A percentile compares a stretch with the other conserved stretches of the same genome.
Evolutionary conservation across 2,113 vertebrate genomes (phyloP).

Genomic region (Chelonoidis abingdonii): DNA sequence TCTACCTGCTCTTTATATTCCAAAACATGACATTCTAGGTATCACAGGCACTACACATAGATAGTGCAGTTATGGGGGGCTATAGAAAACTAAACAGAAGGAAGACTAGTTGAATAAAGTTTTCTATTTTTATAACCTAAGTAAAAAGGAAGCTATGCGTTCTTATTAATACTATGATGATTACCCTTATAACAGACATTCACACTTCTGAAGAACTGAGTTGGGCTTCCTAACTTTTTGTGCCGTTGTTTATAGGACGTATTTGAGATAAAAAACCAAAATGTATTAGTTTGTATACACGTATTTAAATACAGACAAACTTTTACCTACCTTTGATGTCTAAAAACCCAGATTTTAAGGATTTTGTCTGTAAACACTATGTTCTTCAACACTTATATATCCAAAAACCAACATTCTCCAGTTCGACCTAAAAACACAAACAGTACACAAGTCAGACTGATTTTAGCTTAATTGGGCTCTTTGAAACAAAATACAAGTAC

Average conservation of each 20-base stretch:
- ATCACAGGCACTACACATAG: not conserved
- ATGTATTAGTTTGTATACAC: not conserved
- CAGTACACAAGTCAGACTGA: not conserved
- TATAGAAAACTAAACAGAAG: not conserved
- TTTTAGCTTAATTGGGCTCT: not conserved
- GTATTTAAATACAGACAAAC: not conserved
- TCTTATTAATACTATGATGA: not conserved
- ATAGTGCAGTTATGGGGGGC: not conserved
- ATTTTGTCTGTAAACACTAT: constrained; percentile 72
- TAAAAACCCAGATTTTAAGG: constrained; percentile 67
- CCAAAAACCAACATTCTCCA: constrained; percentile 67
- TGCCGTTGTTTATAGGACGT: not conserved
- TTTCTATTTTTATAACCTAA: not conserved
- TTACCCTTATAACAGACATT: not conserved
- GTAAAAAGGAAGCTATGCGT: not conserved
- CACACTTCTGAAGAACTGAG: not conserved
- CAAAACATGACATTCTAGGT: not conserved
- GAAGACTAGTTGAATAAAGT: not conserved
- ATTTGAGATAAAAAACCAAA: not conserved
- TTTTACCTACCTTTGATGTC: constrained; percentile 69
- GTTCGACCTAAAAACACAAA: constrained; percentile 66
- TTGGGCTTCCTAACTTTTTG: not conserved
- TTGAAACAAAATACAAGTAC: not conserved
- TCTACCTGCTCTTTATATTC: not conserved
- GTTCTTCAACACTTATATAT: constrained; percentile 63